A percentile compares a stretch with the other conserved stretches of the same genome.
phyloP scores from a whole-genome alignment of 2,888 invertebrate genomes.

The Lymantria monacha region DNA sequence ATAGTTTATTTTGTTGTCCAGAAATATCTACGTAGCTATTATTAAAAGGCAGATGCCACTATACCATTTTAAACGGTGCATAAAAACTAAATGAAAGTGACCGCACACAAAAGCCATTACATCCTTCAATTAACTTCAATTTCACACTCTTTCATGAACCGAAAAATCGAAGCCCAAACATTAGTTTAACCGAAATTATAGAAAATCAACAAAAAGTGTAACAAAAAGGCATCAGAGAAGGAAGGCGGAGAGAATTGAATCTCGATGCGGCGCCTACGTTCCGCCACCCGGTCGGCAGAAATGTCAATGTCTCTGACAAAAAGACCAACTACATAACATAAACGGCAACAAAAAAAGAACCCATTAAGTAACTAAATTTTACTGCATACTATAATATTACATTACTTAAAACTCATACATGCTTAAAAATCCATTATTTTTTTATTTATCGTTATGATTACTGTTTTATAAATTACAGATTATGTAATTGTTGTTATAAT shows the following conservation, averaged over 20 bases:
- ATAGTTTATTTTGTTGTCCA: constrained; percentile 24
- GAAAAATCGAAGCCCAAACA: constrained; percentile 82
- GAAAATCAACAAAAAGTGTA: constrained; percentile 72
- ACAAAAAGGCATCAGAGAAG: constrained; percentile 63
- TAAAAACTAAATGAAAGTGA: constrained; percentile 62
- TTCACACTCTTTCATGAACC: constrained; percentile 82
- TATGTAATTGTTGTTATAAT: too few species aligned
- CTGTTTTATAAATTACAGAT: too few species aligned
- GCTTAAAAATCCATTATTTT: too few species aligned
- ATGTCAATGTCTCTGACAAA: neutral
- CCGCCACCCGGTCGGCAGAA: constrained; percentile 2
- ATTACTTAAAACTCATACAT: too few species aligned
- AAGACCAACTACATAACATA: too few species aligned
- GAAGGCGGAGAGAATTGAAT: constrained; percentile 43
- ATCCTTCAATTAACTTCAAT: constrained; percentile 77
- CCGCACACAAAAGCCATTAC: constrained; percentile 75
- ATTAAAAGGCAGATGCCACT: constrained; percentile 20
- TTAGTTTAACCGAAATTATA: constrained; percentile 80
- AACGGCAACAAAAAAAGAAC: too few species aligned
- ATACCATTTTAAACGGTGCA: constrained; percentile 9
- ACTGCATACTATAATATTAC: too few species aligned
- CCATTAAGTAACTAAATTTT: too few species aligned
- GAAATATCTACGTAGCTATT: constrained; percentile 27
- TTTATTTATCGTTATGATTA: too few species aligned
- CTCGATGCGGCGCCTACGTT: constrained; percentile 46